phyloP scores from a whole-genome alignment of 92 coral and sea anemone species.

The Umimayanthus chanpuru region DNA sequence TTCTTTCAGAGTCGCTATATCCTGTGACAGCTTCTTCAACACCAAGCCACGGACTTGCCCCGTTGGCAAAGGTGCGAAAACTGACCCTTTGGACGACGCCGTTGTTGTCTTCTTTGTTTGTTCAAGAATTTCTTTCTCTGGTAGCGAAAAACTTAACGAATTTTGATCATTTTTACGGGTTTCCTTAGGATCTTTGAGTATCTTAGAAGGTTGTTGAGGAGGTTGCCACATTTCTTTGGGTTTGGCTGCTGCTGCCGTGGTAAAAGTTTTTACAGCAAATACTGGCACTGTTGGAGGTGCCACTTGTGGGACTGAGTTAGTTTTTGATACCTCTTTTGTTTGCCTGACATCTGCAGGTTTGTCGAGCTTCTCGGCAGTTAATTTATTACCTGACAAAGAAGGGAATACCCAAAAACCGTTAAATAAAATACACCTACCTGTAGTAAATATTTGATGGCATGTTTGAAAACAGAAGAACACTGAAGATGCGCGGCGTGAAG shows the following conservation, averaged over 20 bases:
- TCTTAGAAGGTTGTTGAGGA: neutral
- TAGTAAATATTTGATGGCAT: no score
- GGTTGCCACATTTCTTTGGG: neutral
- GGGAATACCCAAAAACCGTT: neutral
- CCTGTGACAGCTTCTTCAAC: conserved; percentile 34
- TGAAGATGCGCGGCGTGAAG: neutral
- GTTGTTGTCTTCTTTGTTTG: conserved; percentile 6
- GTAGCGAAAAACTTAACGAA: neutral
- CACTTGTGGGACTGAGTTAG: neutral
- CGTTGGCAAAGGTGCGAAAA: conserved; percentile 33
- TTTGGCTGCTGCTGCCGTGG: neutral
- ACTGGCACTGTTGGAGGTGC: neutral
- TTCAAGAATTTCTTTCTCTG: conserved; percentile 34
- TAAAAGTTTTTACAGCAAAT: neutral
- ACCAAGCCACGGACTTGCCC: conserved; percentile 43
- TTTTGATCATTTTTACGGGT: neutral
- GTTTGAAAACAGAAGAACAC: neutral
- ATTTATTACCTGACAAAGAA: neutral
- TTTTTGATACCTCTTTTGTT: conserved; percentile 19
- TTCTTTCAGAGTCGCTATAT: conserved; percentile 29
- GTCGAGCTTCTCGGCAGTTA: neutral
- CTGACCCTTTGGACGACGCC: neutral
- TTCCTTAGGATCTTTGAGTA: neutral
- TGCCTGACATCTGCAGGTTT: neutral
- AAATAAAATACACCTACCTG: neutral